Conservation (phyloP, 1,140 invertebrate species). For the Drosophila subpulchrella region DNA sequence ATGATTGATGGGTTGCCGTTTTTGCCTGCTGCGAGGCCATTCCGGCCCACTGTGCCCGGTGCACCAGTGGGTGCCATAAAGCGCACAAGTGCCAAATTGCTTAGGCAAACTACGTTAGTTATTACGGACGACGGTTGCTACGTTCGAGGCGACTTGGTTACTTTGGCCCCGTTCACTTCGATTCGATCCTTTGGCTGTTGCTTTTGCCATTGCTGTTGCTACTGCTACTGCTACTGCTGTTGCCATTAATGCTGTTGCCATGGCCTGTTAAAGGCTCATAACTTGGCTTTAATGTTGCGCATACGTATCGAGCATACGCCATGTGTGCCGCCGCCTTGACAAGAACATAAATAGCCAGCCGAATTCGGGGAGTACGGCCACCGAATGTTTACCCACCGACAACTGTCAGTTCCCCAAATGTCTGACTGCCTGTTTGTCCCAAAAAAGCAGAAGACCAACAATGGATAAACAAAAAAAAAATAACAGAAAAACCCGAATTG, state of each 20-base stretch:
- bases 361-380: slow-evolving; percentile 13
- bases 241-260: slow-evolving; percentile 19
- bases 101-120: slow-evolving; percentile 77
- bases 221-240: neutral
- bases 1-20: slow-evolving; percentile 11
- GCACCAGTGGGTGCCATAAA: slow-evolving; percentile 39
- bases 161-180: slow-evolving; percentile 7
- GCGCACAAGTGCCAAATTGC: slow-evolving; percentile 78
- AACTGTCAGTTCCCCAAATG: slow-evolving; percentile 35
- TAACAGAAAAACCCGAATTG: slow-evolving; percentile 10
- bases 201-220: neutral
- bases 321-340: slow-evolving; percentile 35
- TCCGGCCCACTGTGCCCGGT: slow-evolving; percentile 27
- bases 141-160: slow-evolving; percentile 37
- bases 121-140: slow-evolving; percentile 57
- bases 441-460: slow-evolving; percentile 5
- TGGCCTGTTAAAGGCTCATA: slow-evolving; percentile 67
- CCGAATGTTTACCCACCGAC: slow-evolving; percentile 24
- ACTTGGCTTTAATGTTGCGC: slow-evolving; percentile 39
- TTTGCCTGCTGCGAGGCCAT: no score
- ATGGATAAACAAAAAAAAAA: slow-evolving; percentile 25
- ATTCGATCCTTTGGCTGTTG: slow-evolving; percentile 14
- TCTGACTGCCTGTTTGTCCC: slow-evolving; percentile 12
- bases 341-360: slow-evolving; percentile 47
- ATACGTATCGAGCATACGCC: slow-evolving; percentile 53